Base-by-base conservation (phyloP, 2,113 vertebrate species). In the Dipodomys merriami region DNA sequence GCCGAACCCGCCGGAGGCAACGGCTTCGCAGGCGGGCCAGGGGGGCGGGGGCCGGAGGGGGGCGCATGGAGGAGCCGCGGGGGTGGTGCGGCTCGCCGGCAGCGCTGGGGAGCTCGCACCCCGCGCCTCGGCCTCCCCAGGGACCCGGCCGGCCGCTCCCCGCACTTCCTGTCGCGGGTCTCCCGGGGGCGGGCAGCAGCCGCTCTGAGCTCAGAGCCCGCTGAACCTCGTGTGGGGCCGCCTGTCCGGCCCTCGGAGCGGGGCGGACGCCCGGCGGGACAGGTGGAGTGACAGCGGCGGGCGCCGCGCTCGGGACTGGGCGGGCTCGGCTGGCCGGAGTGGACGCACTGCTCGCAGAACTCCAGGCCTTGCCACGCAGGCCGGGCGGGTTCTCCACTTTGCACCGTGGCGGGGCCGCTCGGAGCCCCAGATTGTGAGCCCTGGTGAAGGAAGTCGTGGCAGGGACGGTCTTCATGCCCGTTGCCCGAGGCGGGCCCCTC, bases 11-110 rank as follows among this genome's bases (percentile, higher is more conserved):
- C 53, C 6, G 10, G 0, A 46, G 91, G n/a, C 69, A 4, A 79
- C 19, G 19, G 29, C 60, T 78, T 49, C 11, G 68, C 8, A 4
- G 82, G n/a, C 86, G 6, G 80, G 68, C n/a, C 20, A 39, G 39
- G 39, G 39, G 39, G 39, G 39, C 39, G 39, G 39, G 16, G 65
- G 65, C 23, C 65, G 4, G 84, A 60, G 85, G 39, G 8, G 83
- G 89, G 91, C 83, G 94, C 91, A 93, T 81, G 88, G 92, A 86
- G 94, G 80, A 39, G 79, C 53, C 71, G 87, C 83, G 90, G n/a
- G 76, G 79, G 95, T 83, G 23, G 91, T 57, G 78, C 86, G 39
- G 83, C 83, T 94, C 65, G 33, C 91, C 93, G 73, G 83, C 71
- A 2, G 90, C 57, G 83, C 76, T 20, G 86, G 84, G 86, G 79